A percentile compares a stretch with the other conserved stretches of the same genome.
phyloP scores from a whole-genome alignment of 2,113 vertebrate genomes.

The Xiphophorus couchianus region DNA sequence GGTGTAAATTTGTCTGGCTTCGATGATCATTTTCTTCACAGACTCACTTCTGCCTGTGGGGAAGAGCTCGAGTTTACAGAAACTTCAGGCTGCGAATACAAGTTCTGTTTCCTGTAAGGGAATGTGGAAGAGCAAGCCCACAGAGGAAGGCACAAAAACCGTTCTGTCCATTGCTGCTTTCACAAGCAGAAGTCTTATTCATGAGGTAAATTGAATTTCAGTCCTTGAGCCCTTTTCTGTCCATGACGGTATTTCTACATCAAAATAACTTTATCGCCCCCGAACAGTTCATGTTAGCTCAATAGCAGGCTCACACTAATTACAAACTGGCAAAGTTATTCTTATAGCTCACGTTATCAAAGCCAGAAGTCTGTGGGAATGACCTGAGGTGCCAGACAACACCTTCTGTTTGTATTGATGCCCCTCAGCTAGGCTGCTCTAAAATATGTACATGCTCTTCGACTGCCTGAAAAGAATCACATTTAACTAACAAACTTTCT shows the following conservation, averaged over 20 bases:
- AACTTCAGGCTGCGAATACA: constrained; percentile 55
- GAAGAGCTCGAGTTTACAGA: constrained; percentile 63
- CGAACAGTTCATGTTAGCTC: constrained; percentile 49
- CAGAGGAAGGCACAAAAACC: neutral
- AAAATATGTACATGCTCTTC: constrained; percentile 51
- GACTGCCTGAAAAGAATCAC: constrained; percentile 58
- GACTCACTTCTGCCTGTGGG: constrained; percentile 53
- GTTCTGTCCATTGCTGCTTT: neutral
- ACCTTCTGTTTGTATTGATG: constrained; percentile 82
- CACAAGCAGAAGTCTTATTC: neutral
- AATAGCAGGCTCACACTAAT: constrained; percentile 75
- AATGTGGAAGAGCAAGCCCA: constrained; percentile 17
- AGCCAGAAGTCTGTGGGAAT: constrained; percentile 78
- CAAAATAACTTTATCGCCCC: constrained; percentile 38
- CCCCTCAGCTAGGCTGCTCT: constrained; percentile 61
- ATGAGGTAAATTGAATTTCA: neutral
- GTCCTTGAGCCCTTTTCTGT: neutral
- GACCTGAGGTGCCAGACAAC: constrained; percentile 80
- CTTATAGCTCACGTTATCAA: constrained; percentile 75
- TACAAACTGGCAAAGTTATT: constrained; percentile 78
- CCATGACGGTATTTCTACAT: constrained; percentile 3
- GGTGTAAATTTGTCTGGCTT: constrained; percentile 82
- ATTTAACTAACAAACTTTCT: constrained; percentile 63
- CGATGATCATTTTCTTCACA: constrained; percentile 76
- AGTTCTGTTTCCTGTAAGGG: constrained; percentile 14